Percentiles rank a stretch among this genome's conserved stretches.
Evolutionary conservation across 23 tunicate species (phyloP).

Genomic region (Clavelina lepadiformis): DNA sequence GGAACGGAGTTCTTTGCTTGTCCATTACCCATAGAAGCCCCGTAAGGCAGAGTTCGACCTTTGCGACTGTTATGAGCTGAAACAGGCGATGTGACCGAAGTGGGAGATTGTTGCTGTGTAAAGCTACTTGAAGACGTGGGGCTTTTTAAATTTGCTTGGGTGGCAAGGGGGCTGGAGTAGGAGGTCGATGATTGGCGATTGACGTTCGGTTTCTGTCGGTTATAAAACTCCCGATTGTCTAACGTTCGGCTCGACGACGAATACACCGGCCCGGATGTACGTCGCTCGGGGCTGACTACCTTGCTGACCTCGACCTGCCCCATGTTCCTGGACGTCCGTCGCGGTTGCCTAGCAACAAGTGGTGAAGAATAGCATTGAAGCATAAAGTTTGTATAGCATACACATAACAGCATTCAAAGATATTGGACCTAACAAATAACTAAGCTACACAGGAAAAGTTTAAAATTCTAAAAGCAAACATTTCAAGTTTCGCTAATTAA

Average conservation of each 20-base stretch:
- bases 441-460: too few species aligned
- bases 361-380: neutral
- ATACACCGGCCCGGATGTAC: too few species aligned
- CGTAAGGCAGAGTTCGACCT: neutral
- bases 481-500: too few species aligned
- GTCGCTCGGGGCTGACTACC: conserved; percentile 4
- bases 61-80: neutral
- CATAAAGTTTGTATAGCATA: neutral
- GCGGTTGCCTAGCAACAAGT: neutral
- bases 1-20: neutral
- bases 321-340: neutral
- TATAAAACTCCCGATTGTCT: conserved; percentile 70
- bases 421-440: too few species aligned
- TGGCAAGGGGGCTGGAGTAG: neutral
- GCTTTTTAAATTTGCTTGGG: neutral
- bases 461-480: too few species aligned
- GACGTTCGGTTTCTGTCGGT: conserved; percentile 65
- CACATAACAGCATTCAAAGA: too few species aligned
- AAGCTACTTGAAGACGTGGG: too few species aligned
- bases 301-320: conserved; percentile 1
- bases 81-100: neutral
- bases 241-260: too few species aligned
- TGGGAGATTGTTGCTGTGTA: too few species aligned
- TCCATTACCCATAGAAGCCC: neutral
- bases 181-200: neutral